phyloP scores from a whole-genome alignment of 2,888 invertebrate genomes.

The Epirrhoe alternata region DNA sequence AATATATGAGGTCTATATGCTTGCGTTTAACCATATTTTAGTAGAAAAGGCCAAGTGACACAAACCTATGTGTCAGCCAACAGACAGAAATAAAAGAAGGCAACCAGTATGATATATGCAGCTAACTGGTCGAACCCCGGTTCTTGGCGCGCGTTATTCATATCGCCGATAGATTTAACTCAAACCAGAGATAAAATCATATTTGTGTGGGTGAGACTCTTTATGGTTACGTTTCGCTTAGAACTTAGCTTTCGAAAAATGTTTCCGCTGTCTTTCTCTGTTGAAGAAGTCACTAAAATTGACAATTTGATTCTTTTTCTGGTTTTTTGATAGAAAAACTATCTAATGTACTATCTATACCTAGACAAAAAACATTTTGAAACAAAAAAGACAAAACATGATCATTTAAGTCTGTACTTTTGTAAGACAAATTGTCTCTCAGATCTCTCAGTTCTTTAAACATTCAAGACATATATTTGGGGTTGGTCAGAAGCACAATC shows the following conservation, averaged over 20 bases:
- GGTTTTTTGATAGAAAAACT: too few species aligned
- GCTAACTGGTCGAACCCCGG: constrained; percentile 63
- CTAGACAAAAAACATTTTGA: too few species aligned
- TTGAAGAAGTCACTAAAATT: not conserved
- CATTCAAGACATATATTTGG: too few species aligned
- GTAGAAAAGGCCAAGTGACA: constrained; percentile 18
- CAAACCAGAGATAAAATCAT: constrained; percentile 33
- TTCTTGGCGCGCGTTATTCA: constrained; percentile 61
- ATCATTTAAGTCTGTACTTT: too few species aligned
- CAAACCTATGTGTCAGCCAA: constrained; percentile 63
- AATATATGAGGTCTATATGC: too few species aligned
- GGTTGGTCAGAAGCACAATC: too few species aligned
- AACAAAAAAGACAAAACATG: too few species aligned
- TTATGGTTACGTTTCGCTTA: constrained; percentile 6
- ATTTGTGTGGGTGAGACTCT: constrained; percentile 22
- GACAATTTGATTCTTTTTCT: not conserved
- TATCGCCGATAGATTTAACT: constrained; percentile 51
- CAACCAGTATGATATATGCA: constrained; percentile 70
- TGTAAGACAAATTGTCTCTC: too few species aligned
- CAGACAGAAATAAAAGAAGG: constrained; percentile 73
- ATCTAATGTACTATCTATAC: too few species aligned
- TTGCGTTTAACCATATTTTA: not conserved
- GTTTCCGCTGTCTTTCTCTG: not conserved
- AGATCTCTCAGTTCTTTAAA: too few species aligned
- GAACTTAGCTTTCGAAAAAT: constrained; percentile 1